phyloP scores from a whole-genome alignment of 2,888 invertebrate genomes.

The Blomia tropicalis region DNA sequence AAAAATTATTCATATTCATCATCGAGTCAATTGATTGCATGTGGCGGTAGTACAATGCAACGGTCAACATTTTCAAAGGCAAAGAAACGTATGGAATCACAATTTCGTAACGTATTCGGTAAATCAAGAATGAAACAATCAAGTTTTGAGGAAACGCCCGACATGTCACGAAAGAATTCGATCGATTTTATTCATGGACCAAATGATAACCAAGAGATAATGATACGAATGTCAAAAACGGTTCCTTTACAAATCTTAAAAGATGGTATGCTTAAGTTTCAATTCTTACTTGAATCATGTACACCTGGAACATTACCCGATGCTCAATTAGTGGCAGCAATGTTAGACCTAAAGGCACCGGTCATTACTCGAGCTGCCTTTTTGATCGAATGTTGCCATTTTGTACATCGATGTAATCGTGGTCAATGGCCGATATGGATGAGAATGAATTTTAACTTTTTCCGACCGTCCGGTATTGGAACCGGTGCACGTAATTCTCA shows the following conservation, averaged over 20 bases:
- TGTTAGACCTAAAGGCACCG: constrained; percentile 85
- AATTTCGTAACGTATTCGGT: constrained; percentile 45
- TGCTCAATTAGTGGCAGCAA: constrained; percentile 79
- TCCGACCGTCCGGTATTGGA: constrained; percentile 51
- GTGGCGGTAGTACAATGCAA: no score
- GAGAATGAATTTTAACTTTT: constrained; percentile 63
- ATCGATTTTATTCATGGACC: constrained; percentile 35
- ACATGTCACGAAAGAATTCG: constrained; percentile 23
- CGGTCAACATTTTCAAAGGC: constrained; percentile 50
- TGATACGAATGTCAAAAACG: constrained; percentile 66
- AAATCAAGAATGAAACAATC: constrained; percentile 63
- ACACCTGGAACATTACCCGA: constrained; percentile 92
- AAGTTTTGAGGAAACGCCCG: constrained; percentile 56
- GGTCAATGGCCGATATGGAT: constrained; percentile 98
- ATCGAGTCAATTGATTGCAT: constrained; percentile 32
- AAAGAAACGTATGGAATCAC: constrained; percentile 70
- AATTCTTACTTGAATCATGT: constrained; percentile 82
- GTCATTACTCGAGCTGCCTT: constrained; percentile 79
- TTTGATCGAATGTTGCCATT: constrained; percentile 81
- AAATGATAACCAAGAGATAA: constrained; percentile 59
- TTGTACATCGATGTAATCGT: constrained; percentile 92
- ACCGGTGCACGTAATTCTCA: constrained; percentile 18
- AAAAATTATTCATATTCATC: constrained; percentile 16
- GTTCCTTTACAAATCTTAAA: constrained; percentile 53
- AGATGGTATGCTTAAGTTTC: constrained; percentile 74